phyloP scores from a whole-genome alignment of 2,888 invertebrate genomes.

The Coleophora deauratella region DNA sequence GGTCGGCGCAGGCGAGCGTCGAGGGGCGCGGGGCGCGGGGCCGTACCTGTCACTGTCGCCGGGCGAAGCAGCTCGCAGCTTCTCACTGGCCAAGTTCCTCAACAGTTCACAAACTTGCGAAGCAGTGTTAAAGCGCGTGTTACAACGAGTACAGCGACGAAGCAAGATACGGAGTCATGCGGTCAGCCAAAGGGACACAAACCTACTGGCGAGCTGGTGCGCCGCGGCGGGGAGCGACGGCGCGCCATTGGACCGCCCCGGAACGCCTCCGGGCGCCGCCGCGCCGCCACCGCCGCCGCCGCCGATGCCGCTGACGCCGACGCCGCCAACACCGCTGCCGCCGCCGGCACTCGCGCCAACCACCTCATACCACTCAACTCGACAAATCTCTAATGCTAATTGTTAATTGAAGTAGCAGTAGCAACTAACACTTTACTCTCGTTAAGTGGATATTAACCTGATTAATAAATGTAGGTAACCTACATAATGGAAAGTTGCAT shows the following conservation, averaged over 20 bases:
- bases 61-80: slow-evolving; percentile 41
- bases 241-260: slow-evolving; percentile 65
- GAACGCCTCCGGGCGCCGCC: slow-evolving; percentile 44
- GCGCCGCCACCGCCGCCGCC: slow-evolving; percentile 35
- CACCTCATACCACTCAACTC: neutral
- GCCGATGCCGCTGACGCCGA: slow-evolving; percentile 26
- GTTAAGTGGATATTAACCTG: no score
- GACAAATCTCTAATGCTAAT: no score
- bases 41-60: slow-evolving; percentile 58
- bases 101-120: slow-evolving; percentile 35
- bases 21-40: slow-evolving; percentile 29
- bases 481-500: no score
- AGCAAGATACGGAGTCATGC: slow-evolving; percentile 75
- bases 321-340: slow-evolving; percentile 27
- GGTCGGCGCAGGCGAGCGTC: slow-evolving; percentile 16
- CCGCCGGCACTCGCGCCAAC: slow-evolving; percentile 9
- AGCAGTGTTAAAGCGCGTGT: slow-evolving; percentile 59
- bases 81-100: slow-evolving; percentile 45
- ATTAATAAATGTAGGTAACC: no score
- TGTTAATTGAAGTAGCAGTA: no score
- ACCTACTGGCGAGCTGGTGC: slow-evolving; percentile 71
- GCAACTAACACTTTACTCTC: no score
- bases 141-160: slow-evolving; percentile 70
- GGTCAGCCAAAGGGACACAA: slow-evolving; percentile 76
- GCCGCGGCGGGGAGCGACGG: slow-evolving; percentile 48